Conservation (phyloP, 2,888 invertebrate species). For the Diarsia rubi region DNA sequence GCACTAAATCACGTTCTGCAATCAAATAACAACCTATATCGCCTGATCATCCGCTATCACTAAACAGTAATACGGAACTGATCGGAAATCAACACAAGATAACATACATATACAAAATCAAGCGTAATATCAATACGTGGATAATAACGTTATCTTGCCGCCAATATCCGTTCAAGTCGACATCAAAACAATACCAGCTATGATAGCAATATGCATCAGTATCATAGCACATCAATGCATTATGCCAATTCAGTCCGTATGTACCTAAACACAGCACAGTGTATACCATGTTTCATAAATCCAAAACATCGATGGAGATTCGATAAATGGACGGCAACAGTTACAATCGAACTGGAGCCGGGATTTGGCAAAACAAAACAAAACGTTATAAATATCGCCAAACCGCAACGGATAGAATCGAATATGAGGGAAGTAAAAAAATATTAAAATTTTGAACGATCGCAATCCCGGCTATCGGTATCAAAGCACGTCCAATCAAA, state of each 20-base stretch:
- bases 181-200: slow-evolving; percentile 54
- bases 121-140: slow-evolving; percentile 56
- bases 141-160: slow-evolving; percentile 59
- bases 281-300: slow-evolving; percentile 65
- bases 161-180: slow-evolving; percentile 59
- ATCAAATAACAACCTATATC: slow-evolving; percentile 32
- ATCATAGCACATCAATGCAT: slow-evolving; percentile 51
- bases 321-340: slow-evolving; percentile 78
- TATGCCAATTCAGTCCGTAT: slow-evolving; percentile 38
- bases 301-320: slow-evolving; percentile 70
- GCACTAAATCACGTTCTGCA: neutral
- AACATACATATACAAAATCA: slow-evolving; percentile 55
- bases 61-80: slow-evolving; percentile 35
- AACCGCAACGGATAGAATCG: slow-evolving; percentile 86
- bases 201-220: slow-evolving; percentile 53
- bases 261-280: slow-evolving; percentile 24
- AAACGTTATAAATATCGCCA: slow-evolving; percentile 85
- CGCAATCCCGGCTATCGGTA: slow-evolving; percentile 89
- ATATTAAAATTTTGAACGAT: slow-evolving; percentile 87
- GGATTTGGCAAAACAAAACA: slow-evolving; percentile 82
- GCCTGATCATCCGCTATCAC: slow-evolving; percentile 30
- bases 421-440: slow-evolving; percentile 86
- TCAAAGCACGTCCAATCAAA: slow-evolving; percentile 91
- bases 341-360: slow-evolving; percentile 73
- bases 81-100: slow-evolving; percentile 59